Evolutionary conservation across 1,140 invertebrate genomes (phyloP).

Genomic region (Gyrodactylus bullatarudis): DNA sequence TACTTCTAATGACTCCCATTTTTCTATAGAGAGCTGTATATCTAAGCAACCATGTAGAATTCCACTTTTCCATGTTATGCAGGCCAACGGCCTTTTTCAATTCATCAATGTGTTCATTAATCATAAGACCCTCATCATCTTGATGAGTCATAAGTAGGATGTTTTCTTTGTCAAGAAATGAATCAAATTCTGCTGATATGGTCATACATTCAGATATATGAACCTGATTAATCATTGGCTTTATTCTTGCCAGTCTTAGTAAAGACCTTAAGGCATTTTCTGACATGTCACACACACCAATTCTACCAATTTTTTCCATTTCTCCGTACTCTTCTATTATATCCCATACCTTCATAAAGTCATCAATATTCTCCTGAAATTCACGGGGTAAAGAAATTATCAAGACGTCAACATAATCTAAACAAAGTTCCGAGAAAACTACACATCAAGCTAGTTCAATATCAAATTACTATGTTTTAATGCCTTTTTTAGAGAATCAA

Average conservation of each 20-base stretch:
- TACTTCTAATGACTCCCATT: neutral
- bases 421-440: too few species aligned
- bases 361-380: neutral
- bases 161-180: neutral
- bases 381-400: neutral
- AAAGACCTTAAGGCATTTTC: neutral
- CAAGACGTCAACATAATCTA: neutral
- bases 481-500: neutral
- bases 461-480: neutral
- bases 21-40: neutral
- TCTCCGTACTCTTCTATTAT: neutral
- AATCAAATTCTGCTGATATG: neutral
- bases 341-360: neutral
- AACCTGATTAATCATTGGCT: neutral
- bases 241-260: neutral
- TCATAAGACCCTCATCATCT: neutral
- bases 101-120: neutral
- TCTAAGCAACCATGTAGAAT: neutral
- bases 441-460: neutral
- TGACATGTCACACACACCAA: neutral
- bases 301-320: neutral
- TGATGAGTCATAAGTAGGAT: neutral
- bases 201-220: neutral
- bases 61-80: neutral
- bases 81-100: neutral